phyloP scores from a whole-genome alignment of 2,888 invertebrate species.

The Lycocerus yunnanus region DNA sequence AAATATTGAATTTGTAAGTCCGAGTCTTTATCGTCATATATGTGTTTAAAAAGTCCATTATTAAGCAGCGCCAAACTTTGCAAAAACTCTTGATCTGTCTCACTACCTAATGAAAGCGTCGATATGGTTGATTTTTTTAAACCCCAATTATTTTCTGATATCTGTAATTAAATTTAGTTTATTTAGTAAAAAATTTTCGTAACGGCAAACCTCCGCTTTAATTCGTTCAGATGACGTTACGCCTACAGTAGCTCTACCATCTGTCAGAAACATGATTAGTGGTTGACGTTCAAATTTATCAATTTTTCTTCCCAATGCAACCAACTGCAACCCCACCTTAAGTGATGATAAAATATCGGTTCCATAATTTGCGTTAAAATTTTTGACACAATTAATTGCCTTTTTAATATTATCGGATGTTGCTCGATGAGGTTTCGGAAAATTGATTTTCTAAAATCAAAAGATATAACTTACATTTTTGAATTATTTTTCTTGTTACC shows the following conservation, averaged over 20 bases:
- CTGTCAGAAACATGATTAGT: conserved; percentile 68
- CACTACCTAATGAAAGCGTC: background rate
- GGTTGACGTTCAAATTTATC: conserved; percentile 57
- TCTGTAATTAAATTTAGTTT: conserved; percentile 52
- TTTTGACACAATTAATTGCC: conserved; percentile 63
- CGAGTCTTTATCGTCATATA: background rate
- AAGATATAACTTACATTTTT: background rate
- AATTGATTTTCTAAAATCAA: conserved; percentile 37
- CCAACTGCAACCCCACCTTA: conserved; percentile 55
- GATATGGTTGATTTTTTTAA: background rate
- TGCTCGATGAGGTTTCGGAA: conserved; percentile 61
- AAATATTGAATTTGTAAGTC: background rate
- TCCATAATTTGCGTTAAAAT: conserved; percentile 62
- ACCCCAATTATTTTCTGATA: background rate
- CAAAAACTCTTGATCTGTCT: background rate
- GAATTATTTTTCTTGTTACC: background rate
- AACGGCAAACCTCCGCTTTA: conserved; percentile 52
- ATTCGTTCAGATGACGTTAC: conserved; percentile 60
- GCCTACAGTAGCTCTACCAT: conserved; percentile 67
- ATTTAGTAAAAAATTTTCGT: conserved; percentile 47
- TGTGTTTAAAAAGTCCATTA: background rate
- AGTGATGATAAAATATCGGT: conserved; percentile 73
- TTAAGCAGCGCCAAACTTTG: background rate
- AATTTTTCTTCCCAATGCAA: conserved; percentile 37
- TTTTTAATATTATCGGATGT: conserved; percentile 63